phyloP scores from a whole-genome alignment of 2,888 invertebrate genomes.

The Polydesmus complanatus region DNA sequence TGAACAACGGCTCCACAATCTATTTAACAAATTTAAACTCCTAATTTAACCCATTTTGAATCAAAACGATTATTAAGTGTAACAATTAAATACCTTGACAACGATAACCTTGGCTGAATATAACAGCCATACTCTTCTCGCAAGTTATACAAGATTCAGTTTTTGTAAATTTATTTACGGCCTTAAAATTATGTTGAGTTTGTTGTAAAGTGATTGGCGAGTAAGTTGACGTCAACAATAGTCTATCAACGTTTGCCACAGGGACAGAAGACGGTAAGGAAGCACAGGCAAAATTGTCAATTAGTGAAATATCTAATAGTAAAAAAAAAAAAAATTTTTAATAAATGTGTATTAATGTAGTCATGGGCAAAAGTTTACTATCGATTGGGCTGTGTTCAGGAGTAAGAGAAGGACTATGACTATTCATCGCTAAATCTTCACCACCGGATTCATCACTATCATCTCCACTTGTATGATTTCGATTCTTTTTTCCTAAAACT shows the following conservation, averaged over 20 bases:
- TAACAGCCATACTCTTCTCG: constrained; percentile 62
- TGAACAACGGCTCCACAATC: constrained; percentile 76
- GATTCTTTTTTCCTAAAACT: constrained; percentile 21
- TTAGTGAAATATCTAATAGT: neutral
- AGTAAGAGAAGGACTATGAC: constrained; percentile 6
- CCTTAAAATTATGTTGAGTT: constrained; percentile 47
- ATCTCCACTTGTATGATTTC: constrained; percentile 20
- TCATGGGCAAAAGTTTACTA: constrained; percentile 10
- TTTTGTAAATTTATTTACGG: constrained; percentile 51
- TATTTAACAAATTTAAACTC: constrained; percentile 22
- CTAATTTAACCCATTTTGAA: neutral
- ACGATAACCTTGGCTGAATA: constrained; percentile 36
- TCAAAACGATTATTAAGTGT: too few relatives aligned
- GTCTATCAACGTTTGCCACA: neutral
- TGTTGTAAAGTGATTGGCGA: constrained; percentile 6
- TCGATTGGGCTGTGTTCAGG: constrained; percentile 15
- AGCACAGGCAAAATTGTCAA: neutral
- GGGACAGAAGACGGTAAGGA: neutral
- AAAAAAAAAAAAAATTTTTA: neutral
- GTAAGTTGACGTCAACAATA: constrained; percentile 9
- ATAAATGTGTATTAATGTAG: neutral
- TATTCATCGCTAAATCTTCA: constrained; percentile 22
- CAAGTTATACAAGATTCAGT: constrained; percentile 72
- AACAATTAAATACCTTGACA: constrained; percentile 38
- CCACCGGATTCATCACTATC: constrained; percentile 28